phyloP scores from a whole-genome alignment of 2,888 invertebrate genomes.

The Cryptocheilus praepositus region DNA sequence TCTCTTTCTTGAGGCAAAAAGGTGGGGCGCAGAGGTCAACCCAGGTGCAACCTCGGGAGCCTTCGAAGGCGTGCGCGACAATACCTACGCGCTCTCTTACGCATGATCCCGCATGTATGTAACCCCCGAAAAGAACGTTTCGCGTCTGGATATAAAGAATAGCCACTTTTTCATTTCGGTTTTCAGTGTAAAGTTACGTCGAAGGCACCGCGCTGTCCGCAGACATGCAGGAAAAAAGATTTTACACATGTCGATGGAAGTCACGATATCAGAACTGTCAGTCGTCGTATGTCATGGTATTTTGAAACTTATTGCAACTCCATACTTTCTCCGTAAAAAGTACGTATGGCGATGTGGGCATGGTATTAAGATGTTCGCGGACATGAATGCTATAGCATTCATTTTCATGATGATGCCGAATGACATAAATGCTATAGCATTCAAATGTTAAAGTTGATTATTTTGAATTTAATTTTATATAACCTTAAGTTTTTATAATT shows the following conservation, averaged over 20 bases:
- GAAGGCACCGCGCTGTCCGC: not conserved
- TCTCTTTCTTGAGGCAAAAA: conserved; percentile 64
- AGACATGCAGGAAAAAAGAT: not conserved
- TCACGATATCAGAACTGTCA: too few species aligned
- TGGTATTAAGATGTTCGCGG: too few species aligned
- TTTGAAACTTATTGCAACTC: too few species aligned
- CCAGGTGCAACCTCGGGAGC: conserved; percentile 56
- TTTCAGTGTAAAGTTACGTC: conserved; percentile 6
- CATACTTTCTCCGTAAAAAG: not conserved
- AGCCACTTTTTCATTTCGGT: conserved; percentile 4
- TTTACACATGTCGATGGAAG: too few species aligned
- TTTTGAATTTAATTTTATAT: too few species aligned
- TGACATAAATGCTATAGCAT: too few species aligned
- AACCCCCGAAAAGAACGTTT: conserved; percentile 25
- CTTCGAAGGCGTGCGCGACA: conserved; percentile 55
- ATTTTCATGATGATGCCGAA: too few species aligned
- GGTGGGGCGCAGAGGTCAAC: conserved; percentile 44
- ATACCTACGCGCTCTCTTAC: conserved; percentile 39
- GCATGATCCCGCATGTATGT: conserved; percentile 25
- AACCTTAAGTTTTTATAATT: too few species aligned
- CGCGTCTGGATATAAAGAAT: conserved; percentile 20
- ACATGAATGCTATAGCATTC: too few species aligned
- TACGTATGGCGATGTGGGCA: too few species aligned
- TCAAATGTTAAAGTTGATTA: too few species aligned
- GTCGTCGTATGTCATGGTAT: too few species aligned